phyloP scores from a whole-genome alignment of 2,797 vertebrate species.

The Manis javanica region DNA sequence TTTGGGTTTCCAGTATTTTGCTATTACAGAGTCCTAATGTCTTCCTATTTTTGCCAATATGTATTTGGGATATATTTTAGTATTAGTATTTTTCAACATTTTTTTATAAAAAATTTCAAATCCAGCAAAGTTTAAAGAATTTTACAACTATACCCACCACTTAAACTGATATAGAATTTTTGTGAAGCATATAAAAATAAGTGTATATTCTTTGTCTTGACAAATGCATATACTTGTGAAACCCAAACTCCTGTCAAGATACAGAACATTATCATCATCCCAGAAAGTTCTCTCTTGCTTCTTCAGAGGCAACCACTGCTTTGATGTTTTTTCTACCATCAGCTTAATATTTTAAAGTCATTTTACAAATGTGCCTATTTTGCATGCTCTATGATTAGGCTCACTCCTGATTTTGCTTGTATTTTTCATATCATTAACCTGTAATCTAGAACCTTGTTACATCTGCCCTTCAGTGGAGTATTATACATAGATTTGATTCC shows the following conservation, averaged over 20 bases:
- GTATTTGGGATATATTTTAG: neutral
- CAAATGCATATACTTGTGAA: neutral
- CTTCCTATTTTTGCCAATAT: slow-evolving; percentile 17
- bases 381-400: neutral
- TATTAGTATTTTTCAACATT: slow-evolving; percentile 16
- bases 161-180: neutral
- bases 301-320: neutral
- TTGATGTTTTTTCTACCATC: neutral
- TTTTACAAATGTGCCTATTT: neutral
- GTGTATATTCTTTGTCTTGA: neutral
- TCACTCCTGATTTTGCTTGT: neutral
- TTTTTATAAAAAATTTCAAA: neutral
- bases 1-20: neutral
- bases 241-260: neutral
- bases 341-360: neutral
- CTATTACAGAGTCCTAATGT: neutral
- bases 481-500: neutral
- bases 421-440: neutral
- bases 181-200: neutral
- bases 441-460: neutral
- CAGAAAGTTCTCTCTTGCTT: neutral
- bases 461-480: neutral
- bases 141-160: neutral
- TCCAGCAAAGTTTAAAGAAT: neutral
- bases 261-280: neutral